Percentiles rank a stretch among this genome's conserved stretches.
Evolutionary conservation across 2,113 vertebrate species (phyloP).

Genomic region (Plecturocebus donacophilus): DNA sequence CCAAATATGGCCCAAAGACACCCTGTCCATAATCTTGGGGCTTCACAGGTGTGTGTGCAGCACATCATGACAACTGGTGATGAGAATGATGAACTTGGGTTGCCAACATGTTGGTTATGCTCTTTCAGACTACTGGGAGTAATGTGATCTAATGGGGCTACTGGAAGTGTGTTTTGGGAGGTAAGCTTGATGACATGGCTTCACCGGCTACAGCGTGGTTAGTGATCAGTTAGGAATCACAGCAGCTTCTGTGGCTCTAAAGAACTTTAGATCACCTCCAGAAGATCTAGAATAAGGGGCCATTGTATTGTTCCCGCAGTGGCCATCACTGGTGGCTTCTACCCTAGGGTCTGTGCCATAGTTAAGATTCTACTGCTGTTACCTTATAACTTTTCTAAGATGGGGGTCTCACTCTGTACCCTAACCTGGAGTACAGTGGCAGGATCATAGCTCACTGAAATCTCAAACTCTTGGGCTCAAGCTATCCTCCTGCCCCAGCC

Average conservation of each 20-base stretch:
- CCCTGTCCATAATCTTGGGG: neutral
- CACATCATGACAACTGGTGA: neutral
- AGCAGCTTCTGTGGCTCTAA: neutral
- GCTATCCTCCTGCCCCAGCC: too few relatives aligned
- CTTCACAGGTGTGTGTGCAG: neutral
- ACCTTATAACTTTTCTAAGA: too few relatives aligned
- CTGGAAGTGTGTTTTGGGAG: neutral
- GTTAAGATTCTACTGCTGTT: neutral
- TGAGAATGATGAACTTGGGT: neutral
- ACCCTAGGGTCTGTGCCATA: neutral
- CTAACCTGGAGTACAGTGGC: too few relatives aligned
- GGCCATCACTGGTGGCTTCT: neutral
- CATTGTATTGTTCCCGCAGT: neutral
- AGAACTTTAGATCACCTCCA: neutral
- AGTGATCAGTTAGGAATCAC: neutral
- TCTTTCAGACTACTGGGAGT: neutral
- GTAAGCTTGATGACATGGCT: neutral
- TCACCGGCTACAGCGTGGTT: neutral
- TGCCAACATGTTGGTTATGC: neutral
- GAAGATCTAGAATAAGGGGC: neutral
- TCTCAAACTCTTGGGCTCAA: too few relatives aligned
- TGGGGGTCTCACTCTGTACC: too few relatives aligned
- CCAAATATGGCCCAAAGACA: neutral
- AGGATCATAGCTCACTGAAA: too few relatives aligned
- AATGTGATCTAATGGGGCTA: neutral